Base-by-base conservation (phyloP, 2,113 vertebrate genomes). In the Tiliqua scincoides region DNA sequence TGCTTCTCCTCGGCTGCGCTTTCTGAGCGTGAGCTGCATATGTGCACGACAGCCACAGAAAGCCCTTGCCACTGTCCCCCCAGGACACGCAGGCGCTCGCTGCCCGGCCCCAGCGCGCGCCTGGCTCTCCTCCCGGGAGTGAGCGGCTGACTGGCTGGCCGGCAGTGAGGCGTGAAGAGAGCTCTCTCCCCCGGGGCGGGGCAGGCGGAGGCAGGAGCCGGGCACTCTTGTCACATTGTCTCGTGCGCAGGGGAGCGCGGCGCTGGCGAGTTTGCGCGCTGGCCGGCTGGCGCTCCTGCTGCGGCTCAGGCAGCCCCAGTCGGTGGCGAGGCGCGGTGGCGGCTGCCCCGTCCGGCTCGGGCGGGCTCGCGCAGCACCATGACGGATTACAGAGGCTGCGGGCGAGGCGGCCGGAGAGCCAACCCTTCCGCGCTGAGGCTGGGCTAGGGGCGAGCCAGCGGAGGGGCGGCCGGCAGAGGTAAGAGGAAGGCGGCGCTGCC, bases 381-480 rank as follows among this genome's bases (percentile, higher is more conserved):
- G 87, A 54, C 27, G 27, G 71, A 54, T 86, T 61, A 63, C 76
- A 18, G 57, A 54, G 17, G 30, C 54, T 9, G 79, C 67, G 74
- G 67, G n/a, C n/a, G 52, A 23, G 57, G 67, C 54, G 67, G 52
- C 65, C 9, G 15, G 67, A 5, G 15, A 20, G 32, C 68, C 18
- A n/a, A 52, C 75, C 91, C 93, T 70, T 88, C 87, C 87, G 91
- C 18, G 59, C 68, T 61, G 87, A 70, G 76, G 27, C 76, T n/a
- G 12, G 81, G 59, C 23, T 62, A 15, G 23, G 2, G 0, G 63
- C 1, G n/a, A 10, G 21, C 21, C 10, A 32, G 37, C 43, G 54
- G 23, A 27, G 23, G 52, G 32, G 6, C 6, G 54, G 17, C 21
- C 4, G 2, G 12, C 23, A 20, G 35, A 27, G 8, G 23, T 37